These are phyloP conservation scores for Brenthis daphne DNA, from an alignment of 2,888 invertebrate genomes.

Conservation along the genomic window DNA sequence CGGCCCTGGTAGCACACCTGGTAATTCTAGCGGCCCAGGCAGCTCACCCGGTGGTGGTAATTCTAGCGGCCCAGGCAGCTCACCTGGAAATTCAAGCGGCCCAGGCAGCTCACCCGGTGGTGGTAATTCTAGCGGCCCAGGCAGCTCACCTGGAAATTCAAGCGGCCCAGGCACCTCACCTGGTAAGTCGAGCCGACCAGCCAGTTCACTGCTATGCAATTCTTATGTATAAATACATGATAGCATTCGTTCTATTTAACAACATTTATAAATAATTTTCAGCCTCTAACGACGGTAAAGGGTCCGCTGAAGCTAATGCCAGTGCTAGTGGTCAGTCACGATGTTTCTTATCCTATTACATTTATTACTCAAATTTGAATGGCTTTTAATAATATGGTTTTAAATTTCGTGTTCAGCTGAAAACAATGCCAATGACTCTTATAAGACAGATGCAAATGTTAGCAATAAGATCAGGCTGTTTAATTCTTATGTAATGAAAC, in stretches of 20 bases:
- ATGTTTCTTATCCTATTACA: neutral
- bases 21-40: neutral
- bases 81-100: neutral
- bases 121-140: neutral
- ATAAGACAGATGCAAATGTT: constrained; percentile 11
- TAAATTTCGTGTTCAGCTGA: constrained; percentile 11
- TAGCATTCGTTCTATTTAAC: neutral
- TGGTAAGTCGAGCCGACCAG: neutral
- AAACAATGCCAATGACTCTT: constrained; percentile 15
- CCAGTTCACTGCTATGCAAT: neutral
- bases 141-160: neutral
- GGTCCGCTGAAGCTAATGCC: neutral
- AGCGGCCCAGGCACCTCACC: neutral
- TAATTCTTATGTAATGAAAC: neutral
- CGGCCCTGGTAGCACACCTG: neutral
- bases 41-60: neutral
- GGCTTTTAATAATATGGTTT: neutral
- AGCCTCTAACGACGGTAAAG: neutral
- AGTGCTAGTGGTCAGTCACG: neutral
- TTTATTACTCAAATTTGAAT: neutral
- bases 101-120: neutral
- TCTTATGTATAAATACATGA: too few species aligned
- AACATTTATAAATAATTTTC: neutral
- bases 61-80: too few species aligned
- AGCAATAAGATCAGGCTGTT: neutral